phyloP scores from a whole-genome alignment of 2,113 vertebrate genomes.

The Ariopsis seemanni region DNA sequence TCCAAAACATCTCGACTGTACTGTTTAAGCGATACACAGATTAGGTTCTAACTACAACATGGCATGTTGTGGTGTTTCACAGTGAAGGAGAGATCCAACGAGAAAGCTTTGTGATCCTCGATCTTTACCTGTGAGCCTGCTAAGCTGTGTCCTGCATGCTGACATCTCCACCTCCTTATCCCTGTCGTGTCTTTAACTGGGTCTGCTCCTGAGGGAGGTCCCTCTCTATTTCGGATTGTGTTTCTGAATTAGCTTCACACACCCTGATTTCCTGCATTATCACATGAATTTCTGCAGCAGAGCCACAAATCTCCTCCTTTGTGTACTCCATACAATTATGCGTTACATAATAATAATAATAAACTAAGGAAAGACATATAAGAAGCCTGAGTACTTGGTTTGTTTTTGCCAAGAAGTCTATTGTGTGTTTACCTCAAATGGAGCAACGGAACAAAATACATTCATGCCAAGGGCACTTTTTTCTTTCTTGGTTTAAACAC shows the following conservation, averaged over 20 bases:
- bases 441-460: neutral
- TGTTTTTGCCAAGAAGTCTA: neutral
- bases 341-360: neutral
- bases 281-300: neutral
- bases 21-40: neutral
- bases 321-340: neutral
- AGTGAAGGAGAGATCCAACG: neutral
- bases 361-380: neutral
- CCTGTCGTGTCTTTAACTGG: slow-evolving; percentile 41
- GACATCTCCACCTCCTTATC: neutral
- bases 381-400: neutral
- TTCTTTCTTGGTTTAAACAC: neutral
- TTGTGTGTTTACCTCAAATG: neutral
- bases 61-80: neutral
- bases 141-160: slow-evolving; percentile 27
- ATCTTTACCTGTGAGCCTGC: neutral
- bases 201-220: slow-evolving; percentile 45
- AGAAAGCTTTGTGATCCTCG: neutral
- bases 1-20: neutral
- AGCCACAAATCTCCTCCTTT: neutral
- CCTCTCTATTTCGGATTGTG: slow-evolving; percentile 34
- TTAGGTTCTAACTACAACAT: neutral
- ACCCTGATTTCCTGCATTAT: slow-evolving; percentile 36
- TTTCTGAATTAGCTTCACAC: slow-evolving; percentile 38
- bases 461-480: neutral